Percentiles rank a stretch among this genome's conserved stretches.
phyloP scores from a whole-genome alignment of 1,140 invertebrate genomes.

The Drosophila grimshawi region DNA sequence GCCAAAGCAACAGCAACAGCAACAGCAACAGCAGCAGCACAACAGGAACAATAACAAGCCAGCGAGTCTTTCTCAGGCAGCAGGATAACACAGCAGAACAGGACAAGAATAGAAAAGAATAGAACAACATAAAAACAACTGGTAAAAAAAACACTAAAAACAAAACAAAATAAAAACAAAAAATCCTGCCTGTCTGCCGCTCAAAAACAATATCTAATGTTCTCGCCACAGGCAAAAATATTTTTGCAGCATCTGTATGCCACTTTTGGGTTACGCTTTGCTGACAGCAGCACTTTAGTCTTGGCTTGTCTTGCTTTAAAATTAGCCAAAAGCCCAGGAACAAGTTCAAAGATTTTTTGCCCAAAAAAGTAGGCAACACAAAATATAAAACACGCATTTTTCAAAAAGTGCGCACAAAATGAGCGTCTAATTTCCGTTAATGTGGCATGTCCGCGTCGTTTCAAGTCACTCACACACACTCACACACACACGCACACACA shows the following conservation, averaged over 20 bases:
- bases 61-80: slow-evolving; percentile 41
- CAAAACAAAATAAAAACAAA: background rate
- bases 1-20: slow-evolving; percentile 5
- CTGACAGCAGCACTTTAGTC: slow-evolving; percentile 31
- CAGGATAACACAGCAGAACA: slow-evolving; percentile 15
- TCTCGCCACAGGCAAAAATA: slow-evolving; percentile 67
- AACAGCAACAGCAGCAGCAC: slow-evolving; percentile 40
- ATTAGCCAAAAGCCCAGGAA: slow-evolving; percentile 69
- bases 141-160: slow-evolving; percentile 43
- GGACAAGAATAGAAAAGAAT: background rate
- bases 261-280: slow-evolving; percentile 41
- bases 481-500: slow-evolving; percentile 15
- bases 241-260: slow-evolving; percentile 64
- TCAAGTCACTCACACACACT: slow-evolving; percentile 23
- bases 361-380: slow-evolving; percentile 66
- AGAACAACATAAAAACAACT: slow-evolving; percentile 11
- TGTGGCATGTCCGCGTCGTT: slow-evolving; percentile 55
- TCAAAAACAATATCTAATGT: slow-evolving; percentile 82
- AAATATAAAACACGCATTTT: slow-evolving; percentile 59
- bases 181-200: slow-evolving; percentile 68
- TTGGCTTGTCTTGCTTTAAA: slow-evolving; percentile 61
- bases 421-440: slow-evolving; percentile 79
- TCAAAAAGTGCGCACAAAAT: slow-evolving; percentile 54
- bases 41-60: slow-evolving; percentile 23
- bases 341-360: slow-evolving; percentile 64